phyloP scores from a whole-genome alignment of 2,797 vertebrate genomes.

The Sternotherus odoratus region DNA sequence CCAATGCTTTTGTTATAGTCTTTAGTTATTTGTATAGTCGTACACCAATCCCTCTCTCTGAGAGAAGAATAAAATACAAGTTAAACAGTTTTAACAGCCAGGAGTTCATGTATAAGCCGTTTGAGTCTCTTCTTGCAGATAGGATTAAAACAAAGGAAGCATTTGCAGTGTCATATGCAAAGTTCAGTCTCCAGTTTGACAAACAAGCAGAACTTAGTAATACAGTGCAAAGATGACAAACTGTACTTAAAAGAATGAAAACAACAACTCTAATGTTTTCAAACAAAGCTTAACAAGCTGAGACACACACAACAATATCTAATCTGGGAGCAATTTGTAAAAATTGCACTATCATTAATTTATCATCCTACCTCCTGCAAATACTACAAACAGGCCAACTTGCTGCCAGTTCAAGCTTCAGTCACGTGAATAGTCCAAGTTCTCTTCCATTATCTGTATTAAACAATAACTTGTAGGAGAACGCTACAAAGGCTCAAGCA shows the following conservation, averaged over 20 bases:
- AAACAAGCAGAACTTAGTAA: constrained; percentile 21
- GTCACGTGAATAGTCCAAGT: not conserved
- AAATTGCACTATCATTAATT: constrained; percentile 48
- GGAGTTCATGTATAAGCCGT: constrained; percentile 51
- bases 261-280: constrained; percentile 17
- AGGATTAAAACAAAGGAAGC: constrained; percentile 48
- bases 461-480: not conserved
- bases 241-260: constrained; percentile 30
- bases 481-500: not conserved
- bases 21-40: not conserved
- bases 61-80: not conserved
- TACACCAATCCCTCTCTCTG: not conserved
- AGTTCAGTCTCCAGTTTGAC: constrained; percentile 10
- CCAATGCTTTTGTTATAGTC: not conserved
- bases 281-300: constrained; percentile 35
- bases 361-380: constrained; percentile 55
- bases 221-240: not conserved
- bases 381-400: not conserved
- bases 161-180: not conserved
- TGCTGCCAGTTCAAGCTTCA: not conserved
- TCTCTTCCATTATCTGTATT: constrained; percentile 14
- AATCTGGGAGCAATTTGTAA: constrained; percentile 21
- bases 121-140: constrained; percentile 39
- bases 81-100: constrained; percentile 4
- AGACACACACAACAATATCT: not conserved